Evolutionary conservation across 2,113 vertebrate genomes (phyloP), one percentile per base, ranked within the genome.

Genomic region (Scomber japonicus): DNA sequence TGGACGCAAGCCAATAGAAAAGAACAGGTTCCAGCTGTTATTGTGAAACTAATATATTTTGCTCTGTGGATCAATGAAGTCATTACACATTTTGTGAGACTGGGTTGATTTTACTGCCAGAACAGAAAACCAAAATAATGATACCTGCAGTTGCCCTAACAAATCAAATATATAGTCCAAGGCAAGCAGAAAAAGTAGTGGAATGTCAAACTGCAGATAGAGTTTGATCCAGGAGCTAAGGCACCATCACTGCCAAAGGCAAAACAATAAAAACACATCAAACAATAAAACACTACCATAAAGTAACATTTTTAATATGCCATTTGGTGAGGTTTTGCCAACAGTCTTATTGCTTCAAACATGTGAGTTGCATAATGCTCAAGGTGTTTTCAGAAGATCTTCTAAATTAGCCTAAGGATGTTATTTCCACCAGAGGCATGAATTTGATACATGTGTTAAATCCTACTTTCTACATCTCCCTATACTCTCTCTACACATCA

Each of bases 181-280:
- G n/a, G 17, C 27, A 15, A 54, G 67, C 15, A 67, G n/a, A 54
- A 60, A 59, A 53, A 21, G 16, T 14, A 45, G n/a, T 30, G 24
- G 6, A 82, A 54, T 54, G 35, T 27, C 60, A 46, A 13, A 27
- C 16, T 65, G 27, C n/a, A 13, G 54, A 66, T 60, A 27, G 24
- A 27, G 24, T 27, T 27, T 27, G 60, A 77, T n/a, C 24, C 27
- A 31, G 44, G 27, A 61, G 57, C 16, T 72, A 49, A 61, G 40
- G 16, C 56, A 35, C 27, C 16, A 66, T 56, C 19, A 76, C 24
- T 27, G 24, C 24, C 60, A 83, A 67, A 49, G 59, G 35, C 54
- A 68, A 56, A 80, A 31, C 24, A 50, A 53, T 35, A 35, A 40
- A 48, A 62, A 55, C 3, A 68, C n/a, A 17, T 21, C n/a, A 17